phyloP scores from a whole-genome alignment of 2,888 invertebrate genomes.

The Timema podura region DNA sequence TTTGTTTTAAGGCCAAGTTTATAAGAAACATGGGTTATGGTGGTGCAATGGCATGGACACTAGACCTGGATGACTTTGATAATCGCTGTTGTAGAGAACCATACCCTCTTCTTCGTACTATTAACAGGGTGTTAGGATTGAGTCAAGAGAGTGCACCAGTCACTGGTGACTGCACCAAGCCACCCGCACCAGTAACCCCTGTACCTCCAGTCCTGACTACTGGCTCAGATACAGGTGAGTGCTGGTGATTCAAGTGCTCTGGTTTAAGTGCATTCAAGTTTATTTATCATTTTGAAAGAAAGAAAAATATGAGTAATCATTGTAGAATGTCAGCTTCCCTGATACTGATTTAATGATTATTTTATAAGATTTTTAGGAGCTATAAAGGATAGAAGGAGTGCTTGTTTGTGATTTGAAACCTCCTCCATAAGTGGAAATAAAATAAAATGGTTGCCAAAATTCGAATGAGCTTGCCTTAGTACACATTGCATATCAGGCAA shows the following conservation, averaged over 20 bases:
- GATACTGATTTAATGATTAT: no score
- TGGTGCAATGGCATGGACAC: slow-evolving; percentile 82
- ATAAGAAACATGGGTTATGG: slow-evolving; percentile 68
- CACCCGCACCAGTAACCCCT: slow-evolving; percentile 69
- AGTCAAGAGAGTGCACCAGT: slow-evolving; percentile 40
- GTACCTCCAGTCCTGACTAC: slow-evolving; percentile 71
- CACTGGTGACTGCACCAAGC: slow-evolving; percentile 62
- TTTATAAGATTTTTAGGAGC: no score
- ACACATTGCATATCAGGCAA: no score
- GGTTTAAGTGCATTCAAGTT: no score
- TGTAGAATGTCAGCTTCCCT: no score
- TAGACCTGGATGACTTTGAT: slow-evolving; percentile 82
- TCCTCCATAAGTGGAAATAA: no score
- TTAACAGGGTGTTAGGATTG: slow-evolving; percentile 70
- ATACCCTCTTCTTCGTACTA: slow-evolving; percentile 70
- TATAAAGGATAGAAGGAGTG: no score
- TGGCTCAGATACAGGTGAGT: slow-evolving; percentile 55
- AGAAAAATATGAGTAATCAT: no score
- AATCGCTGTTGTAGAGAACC: slow-evolving; percentile 71
- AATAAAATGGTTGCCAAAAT: no score
- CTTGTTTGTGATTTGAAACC: no score
- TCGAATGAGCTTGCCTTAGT: no score
- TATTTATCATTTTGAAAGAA: no score
- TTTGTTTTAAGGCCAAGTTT: slow-evolving; percentile 68
- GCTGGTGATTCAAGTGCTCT: not conserved